Evolutionary conservation across 2,113 vertebrate species (phyloP), one percentile per base, ranked within the genome.

Genomic region (Anolis carolinensis): DNA sequence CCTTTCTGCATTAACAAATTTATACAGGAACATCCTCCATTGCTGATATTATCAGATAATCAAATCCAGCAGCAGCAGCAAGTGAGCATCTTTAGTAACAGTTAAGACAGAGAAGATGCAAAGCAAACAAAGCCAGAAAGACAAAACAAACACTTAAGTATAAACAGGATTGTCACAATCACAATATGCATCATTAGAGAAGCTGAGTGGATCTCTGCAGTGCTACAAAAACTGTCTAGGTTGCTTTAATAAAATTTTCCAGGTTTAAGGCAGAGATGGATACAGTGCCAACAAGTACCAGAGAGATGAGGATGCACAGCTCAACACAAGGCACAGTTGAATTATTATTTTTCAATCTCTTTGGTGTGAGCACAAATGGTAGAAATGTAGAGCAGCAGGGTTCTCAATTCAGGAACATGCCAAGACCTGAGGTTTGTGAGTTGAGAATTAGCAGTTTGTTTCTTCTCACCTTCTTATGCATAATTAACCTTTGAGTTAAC

Each of bases 1-100:
- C 81, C 90, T 89, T 73, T 92, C 79, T 83, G 85, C 87, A 84
- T 88, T 91, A 94, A 94, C 90, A 92, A 81, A 68, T 89, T 62
- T 82, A 59, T 70, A 70, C 79, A 82, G 30, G 73, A 86, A 86
- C 23, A 76, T 59, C 27, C 71, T 39, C 36, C 75, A 77, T 18
- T 25, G 52, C 68, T 82, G 80, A 89, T 92, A 81, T 81, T 90
- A 85, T 87, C 83, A 0, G 13, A 90, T 87, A 84, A 92, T 88
- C 16, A 7, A 94, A 92, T 93, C 93, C 90, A 94, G 92, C 86
- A 93, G 2, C 82, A 2, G 0, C 80, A 14, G 78, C 27, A 68
- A 11, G 88, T 67, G 1, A 72, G 32, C 67, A 80, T 71, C 83
- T 62, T 71, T 79, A 70, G 52, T 71, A 80, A 55, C 68, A 72